Evolutionary conservation across 2,888 invertebrate species (phyloP), one percentile per base, ranked within the genome.

Genomic region (Thera obeliscata): DNA sequence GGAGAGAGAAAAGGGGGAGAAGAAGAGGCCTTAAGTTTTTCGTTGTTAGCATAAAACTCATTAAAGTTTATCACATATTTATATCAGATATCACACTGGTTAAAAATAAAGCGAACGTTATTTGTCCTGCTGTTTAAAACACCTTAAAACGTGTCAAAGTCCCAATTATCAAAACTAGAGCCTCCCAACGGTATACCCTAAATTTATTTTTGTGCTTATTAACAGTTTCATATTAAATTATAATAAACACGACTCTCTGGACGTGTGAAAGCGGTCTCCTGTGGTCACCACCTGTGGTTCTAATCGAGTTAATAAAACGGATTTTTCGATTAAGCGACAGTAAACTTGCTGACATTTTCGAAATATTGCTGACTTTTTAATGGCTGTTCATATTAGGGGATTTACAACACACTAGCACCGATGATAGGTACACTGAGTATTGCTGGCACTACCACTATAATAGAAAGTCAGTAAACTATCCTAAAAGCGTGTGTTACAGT

Each of bases 231-330:
- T 72, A 74, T 70, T 74, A 70, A 76, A 78, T 70, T 79, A 72
- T 73, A 77, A 79, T 83, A 82, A 82, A 82, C 78, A 78, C 73
- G 70, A 75, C 67, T 74, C 74, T 78, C 76, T 78, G 69, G 72
- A 80, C 78, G 78, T 78, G 78, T 78, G 73, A 82, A 82, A 78
- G 73, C 74, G 81, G 77, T 80, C 79, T 79, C 87, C 84, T 79
- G 85, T 67, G 76, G 83, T 76, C 79, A 73, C 72, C 86, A 75
- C 86, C 85, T 78, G 84, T 76, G 70, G 85, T 66, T 70, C 52
- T 43, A 56, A 70, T 64, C 59, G 59, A 54, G 66, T 72, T 71
- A 66, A 67, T 61, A 59, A 56, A 56, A 54, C 36, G 35, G 49
- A 7, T 41, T 38, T 61, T 61, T 59, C 12, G 50, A 56, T 59